Evolutionary conservation across 2,113 vertebrate species (phyloP).

Genomic region (Syngnathoides biaculeatus): DNA sequence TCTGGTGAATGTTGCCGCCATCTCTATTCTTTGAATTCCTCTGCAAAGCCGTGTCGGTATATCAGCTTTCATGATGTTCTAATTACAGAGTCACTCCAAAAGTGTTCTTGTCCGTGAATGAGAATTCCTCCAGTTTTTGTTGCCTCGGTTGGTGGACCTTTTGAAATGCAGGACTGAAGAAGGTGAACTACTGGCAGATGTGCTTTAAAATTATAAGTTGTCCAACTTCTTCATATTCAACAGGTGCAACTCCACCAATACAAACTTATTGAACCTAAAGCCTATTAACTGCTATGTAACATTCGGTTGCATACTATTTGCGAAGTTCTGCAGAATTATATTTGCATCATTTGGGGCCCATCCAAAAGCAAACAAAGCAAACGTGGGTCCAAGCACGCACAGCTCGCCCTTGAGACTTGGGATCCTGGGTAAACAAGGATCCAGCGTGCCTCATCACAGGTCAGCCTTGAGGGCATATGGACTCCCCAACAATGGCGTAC

Average conservation of each 20-base stretch:
- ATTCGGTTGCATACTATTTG: slow-evolving; percentile 46
- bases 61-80: slow-evolving; percentile 52
- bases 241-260: slow-evolving; percentile 44
- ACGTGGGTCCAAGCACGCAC: slow-evolving; percentile 70
- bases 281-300: slow-evolving; percentile 26
- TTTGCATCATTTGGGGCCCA: slow-evolving; percentile 74
- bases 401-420: slow-evolving; percentile 76
- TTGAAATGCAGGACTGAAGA: slow-evolving; percentile 54
- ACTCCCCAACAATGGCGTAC: slow-evolving; percentile 60
- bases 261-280: slow-evolving; percentile 37
- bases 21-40: slow-evolving; percentile 50
- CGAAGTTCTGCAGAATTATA: slow-evolving; percentile 60
- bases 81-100: slow-evolving; percentile 42
- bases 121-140: slow-evolving; percentile 59
- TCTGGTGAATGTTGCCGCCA: slow-evolving; percentile 57
- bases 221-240: slow-evolving; percentile 32
- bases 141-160: slow-evolving; percentile 35
- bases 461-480: slow-evolving; percentile 49
- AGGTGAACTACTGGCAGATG: slow-evolving; percentile 30
- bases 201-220: slow-evolving; percentile 27
- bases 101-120: slow-evolving; percentile 46
- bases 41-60: slow-evolving; percentile 14
- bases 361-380: slow-evolving; percentile 75
- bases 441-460: slow-evolving; percentile 62
- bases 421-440: slow-evolving; percentile 75